Base-by-base conservation (phyloP, 1,140 invertebrate species). In the Caenorhabditis latens region DNA sequence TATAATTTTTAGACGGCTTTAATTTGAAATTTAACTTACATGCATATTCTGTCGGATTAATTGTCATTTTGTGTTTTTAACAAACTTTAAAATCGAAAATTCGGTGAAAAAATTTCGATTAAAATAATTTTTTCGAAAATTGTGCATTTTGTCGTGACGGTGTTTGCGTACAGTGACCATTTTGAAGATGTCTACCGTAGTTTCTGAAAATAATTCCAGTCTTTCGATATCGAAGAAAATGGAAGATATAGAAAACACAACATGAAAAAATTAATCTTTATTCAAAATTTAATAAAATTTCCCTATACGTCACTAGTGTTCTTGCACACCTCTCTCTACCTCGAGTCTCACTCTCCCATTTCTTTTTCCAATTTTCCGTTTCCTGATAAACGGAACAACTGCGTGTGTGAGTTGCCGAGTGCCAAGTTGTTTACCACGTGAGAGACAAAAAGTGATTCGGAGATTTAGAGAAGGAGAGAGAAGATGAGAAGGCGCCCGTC, bases 401-500 rank as follows among this genome's bases (percentile, higher is more conserved):
- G 71, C n/a, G 71, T 79, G 63, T 19, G 11, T 11, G 50, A 3
- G 63, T n/a, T 67, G 65, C 65, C 65, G 19, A 42, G 46, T 42
- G 46, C 32, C 32, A 32, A 79, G 71, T 79, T 79, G 71, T 79
- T 79, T 79, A 79, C 71, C 71, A 50, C 71, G 71, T 79, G 43
- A 79, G 46, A 53, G 71, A 50, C 9, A 5, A 79, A 79, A n/a
- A 71, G 65, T 24, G 46, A 50, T 79, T 42, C 46, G 53, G 71
- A 75, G 67, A 75, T 46, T n/a, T 14, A 75, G 67, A 67, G 21
- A 53, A n/a, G 11, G 5, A 5, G 32, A 50, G 21, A 79, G 2
- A 32, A 79, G 2, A 32, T 32, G 32, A n/a, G 46, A 79, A 79
- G 42, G 42, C 71, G 71, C 71, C 71, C 71, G 71, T 79, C 71